Evolutionary conservation across 2,888 invertebrate species (phyloP).

Genomic region (Caenorhabditis sp.): DNA sequence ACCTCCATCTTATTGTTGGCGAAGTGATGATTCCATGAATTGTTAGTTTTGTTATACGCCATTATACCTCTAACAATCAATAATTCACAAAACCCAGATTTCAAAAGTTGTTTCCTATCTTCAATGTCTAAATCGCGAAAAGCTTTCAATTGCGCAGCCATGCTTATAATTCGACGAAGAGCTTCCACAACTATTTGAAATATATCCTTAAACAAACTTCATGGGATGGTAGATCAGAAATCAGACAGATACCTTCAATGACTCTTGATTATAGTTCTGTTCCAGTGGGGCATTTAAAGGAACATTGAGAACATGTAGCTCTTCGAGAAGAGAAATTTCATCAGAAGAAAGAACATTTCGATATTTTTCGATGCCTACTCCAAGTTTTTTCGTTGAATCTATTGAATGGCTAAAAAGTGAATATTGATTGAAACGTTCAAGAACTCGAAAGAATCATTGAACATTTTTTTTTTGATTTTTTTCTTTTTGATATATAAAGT

Average conservation of each 20-base stretch:
- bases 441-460: no score
- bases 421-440: no score
- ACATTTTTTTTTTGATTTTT: no score
- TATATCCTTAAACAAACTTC: constrained; percentile 51
- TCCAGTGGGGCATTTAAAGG: constrained; percentile 30
- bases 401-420: neutral
- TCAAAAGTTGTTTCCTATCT: constrained; percentile 87
- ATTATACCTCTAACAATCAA: constrained; percentile 91
- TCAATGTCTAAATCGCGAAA: constrained; percentile 93
- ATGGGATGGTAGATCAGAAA: neutral
- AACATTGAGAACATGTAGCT: constrained; percentile 29
- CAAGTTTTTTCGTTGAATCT: neutral
- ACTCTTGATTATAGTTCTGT: constrained; percentile 19
- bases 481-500: no score
- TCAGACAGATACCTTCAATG: neutral
- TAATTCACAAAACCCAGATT: constrained; percentile 94
- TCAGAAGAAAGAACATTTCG: constrained; percentile 9
- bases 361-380: constrained; percentile 27
- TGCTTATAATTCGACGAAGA: constrained; percentile 80
- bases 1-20: constrained; percentile 72
- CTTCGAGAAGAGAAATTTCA: constrained; percentile 25
- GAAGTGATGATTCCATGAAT: constrained; percentile 81
- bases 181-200: constrained; percentile 83
- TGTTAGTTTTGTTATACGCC: constrained; percentile 87
- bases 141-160: constrained; percentile 77